A percentile compares a stretch with the other conserved stretches of the same genome.
These are phyloP conservation scores for Chauna torquata DNA, from an alignment of 2,113 vertebrate species.

Conservation along the genomic window DNA sequence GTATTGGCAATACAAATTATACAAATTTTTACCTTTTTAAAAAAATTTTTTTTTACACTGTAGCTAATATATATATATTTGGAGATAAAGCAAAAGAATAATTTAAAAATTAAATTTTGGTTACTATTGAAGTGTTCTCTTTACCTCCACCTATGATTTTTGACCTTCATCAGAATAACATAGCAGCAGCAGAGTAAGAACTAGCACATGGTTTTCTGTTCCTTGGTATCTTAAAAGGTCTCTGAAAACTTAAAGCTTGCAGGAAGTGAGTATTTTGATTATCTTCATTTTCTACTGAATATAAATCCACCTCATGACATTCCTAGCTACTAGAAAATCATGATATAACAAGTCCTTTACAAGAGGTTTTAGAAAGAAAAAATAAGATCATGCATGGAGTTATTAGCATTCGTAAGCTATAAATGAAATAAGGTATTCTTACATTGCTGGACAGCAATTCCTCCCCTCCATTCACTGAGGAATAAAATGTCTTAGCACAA, in stretches of 20 bases:
- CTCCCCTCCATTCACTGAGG: not conserved
- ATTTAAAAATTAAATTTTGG: not conserved
- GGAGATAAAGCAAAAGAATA: not conserved
- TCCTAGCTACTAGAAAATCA: slow-evolving; percentile 32
- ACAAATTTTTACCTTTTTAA: not conserved
- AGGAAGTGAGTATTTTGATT: slow-evolving; percentile 38
- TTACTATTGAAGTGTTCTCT: not conserved
- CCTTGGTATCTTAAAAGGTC: not conserved
- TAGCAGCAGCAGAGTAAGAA: not conserved
- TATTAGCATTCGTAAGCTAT: not conserved
- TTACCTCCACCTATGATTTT: not conserved
- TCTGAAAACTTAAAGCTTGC: slow-evolving; percentile 4
- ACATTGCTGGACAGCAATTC: not conserved
- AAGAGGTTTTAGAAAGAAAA: not conserved
- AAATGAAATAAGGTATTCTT: not conserved
- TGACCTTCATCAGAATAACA: not conserved
- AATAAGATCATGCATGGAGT: not conserved
- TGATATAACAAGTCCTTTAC: slow-evolving; percentile 1
- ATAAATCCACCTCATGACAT: not conserved
- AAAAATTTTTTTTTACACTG: not conserved
- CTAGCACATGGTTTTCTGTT: not conserved
- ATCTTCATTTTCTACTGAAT: slow-evolving; percentile 2
- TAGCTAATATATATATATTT: not conserved
- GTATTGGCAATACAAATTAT: not conserved
- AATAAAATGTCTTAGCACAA: not conserved